Percentiles rank a stretch among this genome's conserved stretches.
Evolutionary conservation across 2,888 invertebrate genomes (phyloP).

Genomic region (Drosophila anomalipes): DNA sequence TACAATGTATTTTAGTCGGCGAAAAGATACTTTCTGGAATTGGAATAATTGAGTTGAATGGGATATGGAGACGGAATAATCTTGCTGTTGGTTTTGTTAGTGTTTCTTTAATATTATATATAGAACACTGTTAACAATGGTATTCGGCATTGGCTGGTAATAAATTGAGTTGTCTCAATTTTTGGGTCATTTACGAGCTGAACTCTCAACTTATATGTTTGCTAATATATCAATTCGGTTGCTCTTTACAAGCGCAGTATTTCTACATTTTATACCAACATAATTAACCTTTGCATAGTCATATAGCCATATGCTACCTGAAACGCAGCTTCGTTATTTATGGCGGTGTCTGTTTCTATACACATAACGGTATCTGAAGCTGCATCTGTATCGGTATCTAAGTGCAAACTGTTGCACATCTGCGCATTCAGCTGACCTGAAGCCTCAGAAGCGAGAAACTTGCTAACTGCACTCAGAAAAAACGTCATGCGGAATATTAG

Average conservation of each 20-base stretch:
- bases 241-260: conserved; percentile 13
- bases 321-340: neutral
- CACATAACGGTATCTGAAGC: neutral
- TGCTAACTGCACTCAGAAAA: neutral
- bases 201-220: neutral
- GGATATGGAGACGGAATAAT: neutral
- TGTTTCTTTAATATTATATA: neutral
- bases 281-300: conserved; percentile 55
- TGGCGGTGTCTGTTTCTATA: neutral
- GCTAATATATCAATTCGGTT: conserved; percentile 17
- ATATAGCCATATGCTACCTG: conserved; percentile 38
- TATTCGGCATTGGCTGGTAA: neutral
- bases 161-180: neutral
- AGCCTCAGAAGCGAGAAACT: neutral
- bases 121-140: neutral
- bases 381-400: conserved; percentile 3
- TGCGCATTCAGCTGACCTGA: conserved; percentile 12
- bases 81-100: neutral
- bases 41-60: neutral
- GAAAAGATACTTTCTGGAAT: neutral
- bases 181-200: neutral
- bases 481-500: neutral
- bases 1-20: rapidly evolving
- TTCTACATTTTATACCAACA: conserved; percentile 1
- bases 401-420: conserved; percentile 17